A percentile compares a stretch with the other conserved stretches of the same genome.
These are phyloP conservation scores for Toxotes jaculatrix DNA, from an alignment of 2,113 vertebrate genomes.

Conservation along the genomic window DNA sequence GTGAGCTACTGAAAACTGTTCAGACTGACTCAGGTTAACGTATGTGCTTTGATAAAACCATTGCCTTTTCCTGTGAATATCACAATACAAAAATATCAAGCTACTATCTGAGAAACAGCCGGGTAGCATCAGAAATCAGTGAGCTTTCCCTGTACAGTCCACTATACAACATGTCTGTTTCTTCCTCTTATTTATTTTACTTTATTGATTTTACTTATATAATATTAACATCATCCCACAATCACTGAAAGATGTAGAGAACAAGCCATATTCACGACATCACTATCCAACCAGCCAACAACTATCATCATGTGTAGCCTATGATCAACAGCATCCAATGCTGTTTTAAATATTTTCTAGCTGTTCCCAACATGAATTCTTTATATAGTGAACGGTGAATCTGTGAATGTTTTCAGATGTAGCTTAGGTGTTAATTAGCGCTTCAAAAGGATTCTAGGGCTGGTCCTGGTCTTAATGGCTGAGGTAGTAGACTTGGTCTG, in stretches of 20 bases:
- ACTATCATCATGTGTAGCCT: background rate
- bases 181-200: background rate
- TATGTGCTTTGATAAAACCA: constrained; percentile 12
- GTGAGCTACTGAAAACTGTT: background rate
- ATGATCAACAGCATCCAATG: constrained; percentile 1
- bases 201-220: constrained; percentile 5
- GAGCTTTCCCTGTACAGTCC: background rate
- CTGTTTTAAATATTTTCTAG: background rate
- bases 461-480: constrained; percentile 68
- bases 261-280: background rate
- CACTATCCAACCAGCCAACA: constrained; percentile 1
- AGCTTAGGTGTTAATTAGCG: constrained; percentile 22
- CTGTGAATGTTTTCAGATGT: background rate
- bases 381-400: background rate
- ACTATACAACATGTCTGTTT: background rate
- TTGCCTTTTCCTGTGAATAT: background rate
- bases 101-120: background rate
- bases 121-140: constrained; percentile 12
- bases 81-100: constrained; percentile 6
- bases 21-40: background rate
- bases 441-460: constrained; percentile 60
- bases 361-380: background rate
- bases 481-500: constrained; percentile 68
- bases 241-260: background rate
- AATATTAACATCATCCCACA: background rate